Base-by-base conservation (phyloP, 2,113 vertebrate species). In the Alethe diademata region DNA sequence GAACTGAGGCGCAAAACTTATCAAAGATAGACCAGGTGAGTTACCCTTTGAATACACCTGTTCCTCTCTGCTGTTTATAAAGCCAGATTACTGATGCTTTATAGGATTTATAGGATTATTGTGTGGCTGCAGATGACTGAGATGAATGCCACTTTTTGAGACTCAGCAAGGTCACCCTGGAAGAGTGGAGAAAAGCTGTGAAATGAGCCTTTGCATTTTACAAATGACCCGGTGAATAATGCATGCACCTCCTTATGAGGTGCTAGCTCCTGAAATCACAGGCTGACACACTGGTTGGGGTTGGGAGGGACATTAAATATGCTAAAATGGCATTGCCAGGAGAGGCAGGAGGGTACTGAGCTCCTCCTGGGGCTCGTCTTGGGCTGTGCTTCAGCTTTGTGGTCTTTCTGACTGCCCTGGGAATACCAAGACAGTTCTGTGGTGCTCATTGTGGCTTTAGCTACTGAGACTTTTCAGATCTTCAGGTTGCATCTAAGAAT, bases 281-380 rank as follows among this genome's bases (percentile, higher is more conserved):
- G 47, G 19, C 60, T 73, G 67, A 58, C 19, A 28, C 3, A 6
- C 13, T 33, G 14, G 9, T 54, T 82, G 69, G n/a, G 4, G 20
- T 48, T 42, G 54, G 29, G 36, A 54, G 18, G 22, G 18, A 33
- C 35, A 26, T 54, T 42, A 61, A 54, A 40, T 35, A 13, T 61
- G 2, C 31, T 82, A 31, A 25, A 38, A 29, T 0, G 3, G 2
- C 33, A 42, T 29, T 42, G 18, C 13, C 58, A 38, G 51, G 33
- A 86, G 75, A 62, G 33, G 19, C n/a, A 72, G 4, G 3, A 48
- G 3, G 2, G 1, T 56, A 11, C 31, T 60, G 43, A 81, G 33
- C 10, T 43, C 2, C 12, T 83, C 20, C 38, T 24, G 16, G 8
- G 2, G 4, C 22, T 56, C 0, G 1, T 42, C 38, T 38, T 43